These are phyloP conservation scores for Callyntrura sp. DNA, from an alignment of 2,888 invertebrate species.

Conservation along the genomic window DNA sequence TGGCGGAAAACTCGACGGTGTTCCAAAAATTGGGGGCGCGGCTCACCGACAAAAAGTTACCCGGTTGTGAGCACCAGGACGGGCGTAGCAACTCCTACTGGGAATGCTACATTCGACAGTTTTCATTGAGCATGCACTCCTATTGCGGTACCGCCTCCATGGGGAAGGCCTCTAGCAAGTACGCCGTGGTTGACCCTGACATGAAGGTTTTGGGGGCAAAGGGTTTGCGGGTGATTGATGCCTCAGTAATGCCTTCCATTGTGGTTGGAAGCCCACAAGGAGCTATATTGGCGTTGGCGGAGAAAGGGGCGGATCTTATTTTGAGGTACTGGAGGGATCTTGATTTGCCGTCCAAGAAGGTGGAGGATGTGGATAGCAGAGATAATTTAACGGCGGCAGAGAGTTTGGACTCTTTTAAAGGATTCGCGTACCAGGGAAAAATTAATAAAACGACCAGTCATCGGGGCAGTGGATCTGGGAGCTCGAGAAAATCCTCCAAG, in stretches of 20 bases:
- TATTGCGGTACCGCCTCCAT: constrained; percentile 65
- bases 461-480: neutral
- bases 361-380: neutral
- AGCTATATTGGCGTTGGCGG: constrained; percentile 64
- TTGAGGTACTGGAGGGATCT: constrained; percentile 70
- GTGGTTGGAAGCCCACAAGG: constrained; percentile 58
- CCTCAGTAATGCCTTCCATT: constrained; percentile 65
- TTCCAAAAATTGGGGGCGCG: constrained; percentile 67
- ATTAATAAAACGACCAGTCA: too few relatives aligned
- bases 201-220: constrained; percentile 77
- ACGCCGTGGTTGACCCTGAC: constrained; percentile 80
- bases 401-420: constrained; percentile 67
- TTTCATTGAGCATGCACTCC: constrained; percentile 88
- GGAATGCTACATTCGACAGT: constrained; percentile 72
- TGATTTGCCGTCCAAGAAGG: constrained; percentile 62
- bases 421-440: constrained; percentile 61
- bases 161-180: constrained; percentile 85
- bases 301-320: constrained; percentile 72
- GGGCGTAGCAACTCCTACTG: constrained; percentile 65
- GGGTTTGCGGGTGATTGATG: constrained; percentile 67
- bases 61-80: constrained; percentile 79
- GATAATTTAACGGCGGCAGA: neutral
- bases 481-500: neutral
- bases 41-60: constrained; percentile 66
- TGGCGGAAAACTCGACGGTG: constrained; percentile 76